These are phyloP conservation scores for Aix galericulata DNA, from an alignment of 2,113 vertebrate species.

Conservation along the genomic window DNA sequence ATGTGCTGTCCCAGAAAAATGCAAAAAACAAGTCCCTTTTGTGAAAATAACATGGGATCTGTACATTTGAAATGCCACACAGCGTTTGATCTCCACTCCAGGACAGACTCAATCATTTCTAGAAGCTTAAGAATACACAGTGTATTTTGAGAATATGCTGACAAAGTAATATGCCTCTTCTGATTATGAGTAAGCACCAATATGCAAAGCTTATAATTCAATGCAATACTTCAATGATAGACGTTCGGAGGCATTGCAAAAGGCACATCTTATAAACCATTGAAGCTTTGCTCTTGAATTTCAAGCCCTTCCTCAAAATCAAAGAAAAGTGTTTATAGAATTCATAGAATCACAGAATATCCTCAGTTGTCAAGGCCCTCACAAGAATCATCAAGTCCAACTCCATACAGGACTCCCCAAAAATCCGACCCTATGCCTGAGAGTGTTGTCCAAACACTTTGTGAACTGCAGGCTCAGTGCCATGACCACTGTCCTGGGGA, in stretches of 20 bases:
- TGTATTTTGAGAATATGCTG: conserved; percentile 55
- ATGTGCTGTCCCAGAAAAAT: background rate
- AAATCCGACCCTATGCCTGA: no score
- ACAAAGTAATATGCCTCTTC: conserved; percentile 44
- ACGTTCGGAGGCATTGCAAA: conserved; percentile 15
- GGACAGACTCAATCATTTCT: conserved; percentile 24
- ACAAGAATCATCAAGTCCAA: no score
- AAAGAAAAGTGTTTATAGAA: background rate
- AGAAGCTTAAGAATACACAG: conserved; percentile 47
- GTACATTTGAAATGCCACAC: conserved; percentile 19
- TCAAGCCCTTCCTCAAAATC: conserved; percentile 8
- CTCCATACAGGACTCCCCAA: no score
- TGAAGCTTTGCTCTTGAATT: conserved; percentile 5
- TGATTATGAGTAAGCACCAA: conserved; percentile 49
- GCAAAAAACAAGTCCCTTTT: background rate
- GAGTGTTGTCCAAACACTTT: no score
- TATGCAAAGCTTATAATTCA: conserved; percentile 59
- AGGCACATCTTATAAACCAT: background rate
- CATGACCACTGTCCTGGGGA: no score
- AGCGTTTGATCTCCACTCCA: conserved; percentile 44
- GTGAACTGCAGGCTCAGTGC: no score
- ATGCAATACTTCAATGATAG: background rate
- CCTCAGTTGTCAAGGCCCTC: no score
- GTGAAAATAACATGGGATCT: conserved; percentile 39
- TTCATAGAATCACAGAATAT: no score